Evolutionary conservation across 2,888 invertebrate genomes (phyloP), one percentile per base, ranked within the genome.

Genomic region (Coleophora deauratella): DNA sequence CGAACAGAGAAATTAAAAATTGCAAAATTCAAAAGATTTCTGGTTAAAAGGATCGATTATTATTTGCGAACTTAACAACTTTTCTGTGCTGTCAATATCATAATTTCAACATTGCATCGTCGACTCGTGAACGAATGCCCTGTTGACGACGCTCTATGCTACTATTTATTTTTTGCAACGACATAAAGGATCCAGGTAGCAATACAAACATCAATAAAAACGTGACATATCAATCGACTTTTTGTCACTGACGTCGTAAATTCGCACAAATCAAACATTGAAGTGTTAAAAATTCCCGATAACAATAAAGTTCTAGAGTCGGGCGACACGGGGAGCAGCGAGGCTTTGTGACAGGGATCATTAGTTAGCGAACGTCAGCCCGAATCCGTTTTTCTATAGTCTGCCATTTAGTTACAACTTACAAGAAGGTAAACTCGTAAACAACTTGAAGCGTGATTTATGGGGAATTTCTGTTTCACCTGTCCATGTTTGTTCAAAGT

Each of bases 221-320:
- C 75, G 75, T 73, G 66, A 84, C 68, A 66, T 82, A 71, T 84
- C 82, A 82, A 85, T 85, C 72, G 77, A 62, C 66, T 77, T 79
- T 71, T 74, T 77, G 60, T 52, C 54, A 58, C 67, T 72, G 21
- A 21, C 21, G 72, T 73, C 72, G 66, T 70, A 69, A 74, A 74
- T 79, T 82, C 81, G 72, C 76, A 75, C 80, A 82, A 80, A 84
- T 84, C 82, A 81, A 82, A 84, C 67, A 80, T 72, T 76, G 81
- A 77, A 82, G 84, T 84, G 85, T 82, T 82, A 82, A 78, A 76
- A 73, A 62, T 79, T 67, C 71, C 53, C 59, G 65, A 59, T 69
- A 53, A 81, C 81, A 81, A 82, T 67, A 66, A 59, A 63, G 60
- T 71, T 75, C 66, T 62, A 56, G 61, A 70, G 66, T 71, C 61